Conservation (phyloP, 2,888 invertebrate genomes). For the Lapara coniferarum region DNA sequence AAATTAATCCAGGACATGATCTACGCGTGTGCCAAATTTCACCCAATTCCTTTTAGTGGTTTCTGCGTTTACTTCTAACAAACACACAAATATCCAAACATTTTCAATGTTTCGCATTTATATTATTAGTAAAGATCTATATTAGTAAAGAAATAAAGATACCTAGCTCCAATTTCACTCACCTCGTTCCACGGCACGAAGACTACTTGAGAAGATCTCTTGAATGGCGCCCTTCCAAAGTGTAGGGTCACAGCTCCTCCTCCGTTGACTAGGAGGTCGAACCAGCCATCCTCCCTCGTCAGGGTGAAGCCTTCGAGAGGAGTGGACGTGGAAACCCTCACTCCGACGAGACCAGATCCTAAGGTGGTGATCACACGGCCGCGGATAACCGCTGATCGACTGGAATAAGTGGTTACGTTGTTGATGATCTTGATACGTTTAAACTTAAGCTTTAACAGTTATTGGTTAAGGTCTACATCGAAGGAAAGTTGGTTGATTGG, state of each 20-base stretch:
- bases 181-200: constrained; percentile 98
- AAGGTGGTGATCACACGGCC: constrained; percentile 96
- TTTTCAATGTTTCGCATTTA: too few relatives aligned
- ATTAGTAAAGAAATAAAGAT: too few relatives aligned
- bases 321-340: constrained; percentile 96
- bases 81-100: too few relatives aligned
- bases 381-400: constrained; percentile 98
- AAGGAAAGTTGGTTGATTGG: too few relatives aligned
- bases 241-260: constrained; percentile 98
- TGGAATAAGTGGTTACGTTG: constrained; percentile 66
- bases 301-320: constrained; percentile 98
- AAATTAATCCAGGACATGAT: too few relatives aligned
- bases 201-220: constrained; percentile 93
- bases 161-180: constrained; percentile 33
- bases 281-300: constrained; percentile 96
- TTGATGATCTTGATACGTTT: neutral
- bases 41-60: too few relatives aligned
- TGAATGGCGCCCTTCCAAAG: constrained; percentile 96
- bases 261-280: constrained; percentile 99
- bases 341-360: constrained; percentile 97
- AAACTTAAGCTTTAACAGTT: too few relatives aligned
- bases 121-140: too few relatives aligned
- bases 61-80: too few relatives aligned
- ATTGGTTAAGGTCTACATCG: too few relatives aligned
- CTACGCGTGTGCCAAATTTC: too few relatives aligned